Percentiles rank a stretch among this genome's conserved stretches.
Evolutionary conservation across 1,140 invertebrate species (phyloP).

Genomic region (Leptonema lineaticorne): DNA sequence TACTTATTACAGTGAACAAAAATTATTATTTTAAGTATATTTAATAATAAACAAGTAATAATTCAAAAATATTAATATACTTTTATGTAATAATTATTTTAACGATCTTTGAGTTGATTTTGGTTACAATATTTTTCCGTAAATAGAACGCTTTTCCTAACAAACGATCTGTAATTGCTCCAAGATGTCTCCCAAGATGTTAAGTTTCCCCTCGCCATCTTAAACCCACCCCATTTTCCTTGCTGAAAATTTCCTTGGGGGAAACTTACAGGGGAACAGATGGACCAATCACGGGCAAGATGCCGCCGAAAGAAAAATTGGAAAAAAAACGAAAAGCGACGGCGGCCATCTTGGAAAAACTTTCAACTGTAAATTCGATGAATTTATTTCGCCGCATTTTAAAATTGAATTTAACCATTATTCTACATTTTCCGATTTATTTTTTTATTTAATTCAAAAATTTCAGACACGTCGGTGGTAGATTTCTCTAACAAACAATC

Average conservation of each 20-base stretch:
- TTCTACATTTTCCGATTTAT: slow-evolving; percentile 2
- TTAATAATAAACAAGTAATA: too few relatives aligned
- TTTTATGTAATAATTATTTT: too few relatives aligned
- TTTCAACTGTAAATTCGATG: not conserved
- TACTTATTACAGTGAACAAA: too few relatives aligned
- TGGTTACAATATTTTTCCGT: too few relatives aligned
- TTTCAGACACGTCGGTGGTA: slow-evolving; percentile 18
- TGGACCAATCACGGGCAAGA: slow-evolving; percentile 22
- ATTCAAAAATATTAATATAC: too few relatives aligned
- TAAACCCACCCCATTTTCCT: not conserved
- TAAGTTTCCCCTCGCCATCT: not conserved
- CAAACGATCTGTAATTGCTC: slow-evolving; percentile 12
- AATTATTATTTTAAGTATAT: too few relatives aligned
- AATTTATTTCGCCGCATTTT: not conserved
- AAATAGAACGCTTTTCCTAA: not conserved
- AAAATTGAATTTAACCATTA: not conserved
- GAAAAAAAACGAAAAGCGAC: not conserved
- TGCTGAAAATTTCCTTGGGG: slow-evolving; percentile 11
- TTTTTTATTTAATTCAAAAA: too few relatives aligned
- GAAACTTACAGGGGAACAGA: slow-evolving; percentile 7
- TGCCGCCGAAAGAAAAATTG: not conserved
- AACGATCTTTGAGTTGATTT: too few relatives aligned
- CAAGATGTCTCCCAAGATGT: slow-evolving; percentile 27
- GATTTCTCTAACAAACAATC: slow-evolving; percentile 25
- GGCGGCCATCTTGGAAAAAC: slow-evolving; percentile 22